Base-by-base conservation (phyloP, 1,140 invertebrate genomes). In the Pseudomyrmex cubaensis region DNA sequence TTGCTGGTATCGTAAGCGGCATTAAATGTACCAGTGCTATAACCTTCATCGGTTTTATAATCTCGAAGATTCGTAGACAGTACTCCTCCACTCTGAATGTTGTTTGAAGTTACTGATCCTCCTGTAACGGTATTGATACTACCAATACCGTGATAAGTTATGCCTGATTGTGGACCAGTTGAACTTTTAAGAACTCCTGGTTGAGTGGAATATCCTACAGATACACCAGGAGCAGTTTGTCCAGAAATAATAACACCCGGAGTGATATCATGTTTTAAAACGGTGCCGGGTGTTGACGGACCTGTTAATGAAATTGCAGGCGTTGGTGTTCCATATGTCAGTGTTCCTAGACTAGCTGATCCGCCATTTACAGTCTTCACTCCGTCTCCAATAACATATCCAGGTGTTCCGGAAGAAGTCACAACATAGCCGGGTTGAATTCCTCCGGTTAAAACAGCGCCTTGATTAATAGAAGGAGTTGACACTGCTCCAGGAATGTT, bases 31-130 rank as follows among this genome's bases (percentile, higher is more conserved):
- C 91, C 91, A 0, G 91, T 92, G 13, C 90, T 86, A 0, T 89
- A 91, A 7, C 89, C 91, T 44, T 90, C 91, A 63, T 91, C 92
- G 0, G 87, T 91, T 59, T 85, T 90, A 63, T 93, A 93, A 7
- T 82, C 84, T 3, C 63, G 70, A 56, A 72, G 56, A 64, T 4
- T 9, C 12, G 61, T 56, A n/a, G 61, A 12, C 15, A 25, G 80
- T 8, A 62, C 2, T 12, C 48, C 17, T 70, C 57, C 61, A 17
- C 44, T 48, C 9, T 48, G 15, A 22, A 52, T 50, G 35, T 52
- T 54, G 66, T 52, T 72, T 22, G 22, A 84, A 9, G 12, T 44
- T 7, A 35, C 17, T 5, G 25, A 61, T 52, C 62, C 82, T 35
- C 10, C 35, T 1, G 50, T 25, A 48, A 10, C 20, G 8, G 20